Evolutionary conservation across 2,888 invertebrate genomes (phyloP), one percentile per base, ranked within the genome.

Genomic region (Diaprepes abbreviatus): DNA sequence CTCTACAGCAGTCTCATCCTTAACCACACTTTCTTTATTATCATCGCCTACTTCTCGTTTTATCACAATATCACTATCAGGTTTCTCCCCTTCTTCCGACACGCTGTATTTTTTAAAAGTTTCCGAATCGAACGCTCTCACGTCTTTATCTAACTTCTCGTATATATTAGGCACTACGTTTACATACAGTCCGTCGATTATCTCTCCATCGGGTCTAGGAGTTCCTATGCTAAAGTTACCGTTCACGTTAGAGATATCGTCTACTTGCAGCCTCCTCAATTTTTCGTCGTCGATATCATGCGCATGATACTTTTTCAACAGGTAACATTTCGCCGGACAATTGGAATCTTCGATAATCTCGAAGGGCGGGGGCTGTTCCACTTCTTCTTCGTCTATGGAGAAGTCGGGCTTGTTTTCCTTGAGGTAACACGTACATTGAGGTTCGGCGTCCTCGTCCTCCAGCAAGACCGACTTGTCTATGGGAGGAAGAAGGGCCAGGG

Each of bases 401-500:
- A 81, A 81, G 63, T 80, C 81, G 24, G 77, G 74, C 58, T 81
- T 81, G 64, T 77, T 76, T 63, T 82, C 81, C 35, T 78, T 79
- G 12, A 83, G 71, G 19, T 77, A 66, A 71, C 84, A 83, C 2
- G 77, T 77, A 65, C 84, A 84, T n/a, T 58, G 58, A 1, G 76
- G 76, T 16, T 76, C 74, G 17, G 73, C 70, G 6, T 72, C 70
- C 1, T 76, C 74, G 4, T 76, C 76, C 16, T 79, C 76, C 1
- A 76, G 65, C 21, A 82, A 71, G n/a, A 77, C 74, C 2, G 78
- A 73, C 33, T 71, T 82, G 81, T 92, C 89, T 59, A 93, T 81
- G 0, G 91, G 90, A 50, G 92, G 92, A 77, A 93, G 85, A 78
- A 87, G 86, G 19, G 89, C 86, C 75, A 91, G 84, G 66, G 91